A percentile compares a stretch with the other conserved stretches of the same genome.
phyloP scores from a whole-genome alignment of 2,888 invertebrate species.

The Rotaria socialis region DNA sequence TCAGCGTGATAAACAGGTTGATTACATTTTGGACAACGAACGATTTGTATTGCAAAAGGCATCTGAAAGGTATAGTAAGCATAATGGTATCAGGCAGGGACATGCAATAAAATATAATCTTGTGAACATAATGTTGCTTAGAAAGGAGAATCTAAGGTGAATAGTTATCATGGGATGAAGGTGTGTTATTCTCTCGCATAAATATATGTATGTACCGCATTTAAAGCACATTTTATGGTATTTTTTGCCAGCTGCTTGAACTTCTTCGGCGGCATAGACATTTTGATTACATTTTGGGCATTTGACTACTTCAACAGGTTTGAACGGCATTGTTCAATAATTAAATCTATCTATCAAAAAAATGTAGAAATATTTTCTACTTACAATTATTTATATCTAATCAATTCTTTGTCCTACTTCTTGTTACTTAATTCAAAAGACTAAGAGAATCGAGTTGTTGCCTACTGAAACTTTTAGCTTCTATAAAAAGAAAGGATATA shows the following conservation, averaged over 20 bases:
- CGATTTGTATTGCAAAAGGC: constrained; percentile 10
- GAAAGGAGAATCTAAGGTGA: neutral
- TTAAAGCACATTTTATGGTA: neutral
- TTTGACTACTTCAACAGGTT: neutral
- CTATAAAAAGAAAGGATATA: neutral
- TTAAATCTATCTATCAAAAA: neutral
- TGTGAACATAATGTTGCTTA: too few relatives aligned
- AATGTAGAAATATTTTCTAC: neutral
- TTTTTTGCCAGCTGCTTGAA: constrained; percentile 28
- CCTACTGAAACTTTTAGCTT: neutral
- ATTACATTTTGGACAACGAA: constrained; percentile 37
- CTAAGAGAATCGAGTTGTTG: neutral
- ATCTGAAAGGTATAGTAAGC: neutral
- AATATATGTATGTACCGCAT: constrained; percentile 5
- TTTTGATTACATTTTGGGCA: constrained; percentile 10
- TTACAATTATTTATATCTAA: neutral
- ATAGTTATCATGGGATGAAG: constrained; percentile 61
- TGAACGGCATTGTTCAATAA: neutral
- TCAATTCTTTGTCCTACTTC: neutral
- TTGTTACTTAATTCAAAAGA: neutral
- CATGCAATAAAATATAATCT: neutral
- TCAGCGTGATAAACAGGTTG: constrained; percentile 39
- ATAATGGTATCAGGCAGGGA: neutral
- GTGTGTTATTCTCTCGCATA: too few relatives aligned
- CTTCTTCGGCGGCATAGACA: constrained; percentile 30